Base-by-base conservation (phyloP, 2,113 vertebrate genomes). In the Micromys minutus region DNA sequence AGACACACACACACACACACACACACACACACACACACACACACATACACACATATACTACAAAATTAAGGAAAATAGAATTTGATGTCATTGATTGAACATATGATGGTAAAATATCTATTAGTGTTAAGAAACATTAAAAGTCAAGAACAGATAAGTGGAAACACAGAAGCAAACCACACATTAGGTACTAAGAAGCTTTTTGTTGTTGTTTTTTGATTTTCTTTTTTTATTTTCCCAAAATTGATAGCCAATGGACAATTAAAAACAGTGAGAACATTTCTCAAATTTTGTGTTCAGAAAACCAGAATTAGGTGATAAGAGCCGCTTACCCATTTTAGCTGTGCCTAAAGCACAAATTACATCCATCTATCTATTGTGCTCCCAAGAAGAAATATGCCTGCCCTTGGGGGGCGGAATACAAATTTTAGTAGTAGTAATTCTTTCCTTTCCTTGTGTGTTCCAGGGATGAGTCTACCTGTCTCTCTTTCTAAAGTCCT, bases 91-190 rank as follows among this genome's bases (percentile, higher is more conserved):
- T 69, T 71, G 75, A 95, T n/a, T 90, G 31, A 39, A 50, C 47
- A 34, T 79, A 29, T 10, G 4, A 76, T 67, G 88, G n/a, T 21
- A 45, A n/a, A 50, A 87, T 80, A 57, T 45, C 55, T 63, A 85
- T 89, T 94, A 69, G 47, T 72, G 90, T 72, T 83, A 79, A 21
- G 88, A 97, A 93, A 83, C 61, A 94, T 90, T n/a, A 87, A 63
- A 47, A 15, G 12, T 4, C 42, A 50, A 91, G 15, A 61, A 52
- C 36, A 90, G 3, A 89, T 76, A 17, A 67, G 86, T 87, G 34
- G 85, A 90, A 95, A 92, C 1, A 24, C 2, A 90, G n/a, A 55
- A 67, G 39, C 11, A 90, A 92, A 71, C 26, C 2, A 72, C 26
- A 94, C 29, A 52, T n/a, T 52, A 79, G 3, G 4, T 72, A 2